These are phyloP conservation scores for Zaprionus gabonicus DNA, from an alignment of 1,140 invertebrate genomes.

Conservation along the genomic window DNA sequence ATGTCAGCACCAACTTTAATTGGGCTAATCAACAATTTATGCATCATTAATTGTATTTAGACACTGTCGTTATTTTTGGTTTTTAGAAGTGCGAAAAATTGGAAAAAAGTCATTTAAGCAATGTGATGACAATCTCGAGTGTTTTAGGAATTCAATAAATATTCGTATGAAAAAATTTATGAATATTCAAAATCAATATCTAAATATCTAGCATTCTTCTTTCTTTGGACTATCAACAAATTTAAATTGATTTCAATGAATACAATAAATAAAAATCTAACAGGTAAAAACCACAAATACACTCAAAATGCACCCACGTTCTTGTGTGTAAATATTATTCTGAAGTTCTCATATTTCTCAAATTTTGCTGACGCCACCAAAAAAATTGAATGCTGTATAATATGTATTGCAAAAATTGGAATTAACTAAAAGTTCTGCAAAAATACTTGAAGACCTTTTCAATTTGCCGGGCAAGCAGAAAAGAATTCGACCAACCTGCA, in stretches of 20 bases:
- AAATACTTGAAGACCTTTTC: slow-evolving; percentile 41
- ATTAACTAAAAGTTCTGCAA: slow-evolving; percentile 45
- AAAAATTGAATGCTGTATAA: background rate
- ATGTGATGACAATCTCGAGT: background rate
- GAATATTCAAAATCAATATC: background rate
- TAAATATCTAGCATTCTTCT: background rate
- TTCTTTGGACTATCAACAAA: background rate
- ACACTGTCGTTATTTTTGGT: slow-evolving; percentile 21
- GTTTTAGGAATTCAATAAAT: background rate
- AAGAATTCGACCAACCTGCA: slow-evolving; percentile 12
- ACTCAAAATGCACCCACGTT: background rate
- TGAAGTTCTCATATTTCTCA: background rate
- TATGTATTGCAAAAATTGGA: slow-evolving; percentile 16
- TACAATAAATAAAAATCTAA: background rate
- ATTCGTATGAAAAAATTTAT: background rate
- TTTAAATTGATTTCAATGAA: background rate
- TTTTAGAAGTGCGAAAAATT: background rate
- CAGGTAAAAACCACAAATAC: background rate
- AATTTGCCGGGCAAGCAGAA: slow-evolving; percentile 65
- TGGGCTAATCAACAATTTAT: slow-evolving; percentile 61
- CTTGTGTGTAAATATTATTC: slow-evolving; percentile 10
- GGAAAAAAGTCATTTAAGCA: background rate
- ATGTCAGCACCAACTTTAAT: slow-evolving; percentile 52
- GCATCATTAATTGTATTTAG: slow-evolving; percentile 56
- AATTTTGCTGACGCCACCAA: slow-evolving; percentile 20